Base-by-base conservation (phyloP, 2,797 vertebrate species). In the Rhinogobio ventralis region DNA sequence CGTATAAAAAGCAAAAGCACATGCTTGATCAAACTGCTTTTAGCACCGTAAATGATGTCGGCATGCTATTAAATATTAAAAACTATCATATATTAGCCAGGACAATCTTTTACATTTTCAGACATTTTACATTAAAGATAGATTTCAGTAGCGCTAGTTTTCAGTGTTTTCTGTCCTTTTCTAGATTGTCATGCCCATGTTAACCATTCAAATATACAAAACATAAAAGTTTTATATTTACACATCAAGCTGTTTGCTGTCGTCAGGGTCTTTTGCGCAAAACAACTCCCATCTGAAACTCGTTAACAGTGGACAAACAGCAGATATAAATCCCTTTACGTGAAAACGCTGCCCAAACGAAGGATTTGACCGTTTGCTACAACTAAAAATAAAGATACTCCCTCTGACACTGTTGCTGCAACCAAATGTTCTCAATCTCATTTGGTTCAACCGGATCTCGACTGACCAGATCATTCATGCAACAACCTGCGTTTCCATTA, bases 191-290 rank as follows among this genome's bases (percentile, higher is more conserved):
- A 28, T 25, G 20, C 7, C 55, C 42, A 15, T 62, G 42, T 60
- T 3, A 87, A 86, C 89, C 85, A 51, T 79, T 55, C 49, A 82
- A 75, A 86, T 51, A 64, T 17, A 68, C 49, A 60, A 66, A 76
- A 79, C 87, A 75, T 72, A 77, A 53, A 55, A 64, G 42, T 72
- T 67, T 15, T 66, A 66, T 79, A 71, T 74, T 25, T 82, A 83
- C 39, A 33, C 13, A 53, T 85, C 76, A 39, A 81, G 81, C 66
- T 51, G 33, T 68, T 45, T 79, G 73, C 62, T 77, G 62, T 80
- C 45, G 36, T 89, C 77, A 49, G 30, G 15, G 42, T 73, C 78
- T 8, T n/a, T n/a, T n/a, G n/a, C n/a, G n/a, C n/a, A n/a, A 53
- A 30, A 72, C 4, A 36, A 49, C 28, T 46, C 13, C 14, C 10